Base-by-base conservation (phyloP, 1,140 invertebrate genomes). In the Zaprionus taronus region DNA sequence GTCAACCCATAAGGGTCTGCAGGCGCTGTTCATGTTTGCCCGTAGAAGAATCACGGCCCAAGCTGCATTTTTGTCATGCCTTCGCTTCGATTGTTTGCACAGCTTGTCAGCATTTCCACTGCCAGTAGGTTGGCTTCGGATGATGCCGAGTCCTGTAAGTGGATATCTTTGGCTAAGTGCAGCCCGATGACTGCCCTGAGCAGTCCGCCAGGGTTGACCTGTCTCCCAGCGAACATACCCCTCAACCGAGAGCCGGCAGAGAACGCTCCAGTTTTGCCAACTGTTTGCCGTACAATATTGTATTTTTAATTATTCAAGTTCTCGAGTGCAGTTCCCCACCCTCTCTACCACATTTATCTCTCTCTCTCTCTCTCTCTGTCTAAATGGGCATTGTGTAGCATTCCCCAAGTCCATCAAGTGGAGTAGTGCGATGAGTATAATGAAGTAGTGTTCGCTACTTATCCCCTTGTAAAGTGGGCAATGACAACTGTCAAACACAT, bases 251-350 rank as follows among this genome's bases (percentile, higher is more conserved):
- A 61, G 53, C 49, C 63, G 22, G 34, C 69, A 47, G 36, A 70
- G 53, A 61, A 36, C 53, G 66, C 58, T 73, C 77, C 66, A 69
- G 56, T 80, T 77, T 68, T 68, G 70, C 70, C 77, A 82, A 72
- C 72, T 81, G 79, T 78, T 78, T 83, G 78, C 80, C 80, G 71
- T 81, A 81, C 80, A 83, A 82, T 83, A 83, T 83, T 78, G 79
- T 80, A 75, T 80, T 83, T 83, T 83, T 81, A 83, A 83, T 83
- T 83, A 83, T 83, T 85, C 79, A 84, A 73, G 67, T 64, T 83
- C 58, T 84, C 17, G 67, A 83, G 77, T 77, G 81, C 75, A 36
- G 36, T 55, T 63, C 15, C 60, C 47, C 20, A 55, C 1, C 6
- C 36, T 44, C 31, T n/a, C 31, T 28, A 14, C n/a, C 31, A 34